Evolutionary conservation across 2,113 vertebrate genomes (phyloP).

Genomic region (Emydocephalus ijimae): DNA sequence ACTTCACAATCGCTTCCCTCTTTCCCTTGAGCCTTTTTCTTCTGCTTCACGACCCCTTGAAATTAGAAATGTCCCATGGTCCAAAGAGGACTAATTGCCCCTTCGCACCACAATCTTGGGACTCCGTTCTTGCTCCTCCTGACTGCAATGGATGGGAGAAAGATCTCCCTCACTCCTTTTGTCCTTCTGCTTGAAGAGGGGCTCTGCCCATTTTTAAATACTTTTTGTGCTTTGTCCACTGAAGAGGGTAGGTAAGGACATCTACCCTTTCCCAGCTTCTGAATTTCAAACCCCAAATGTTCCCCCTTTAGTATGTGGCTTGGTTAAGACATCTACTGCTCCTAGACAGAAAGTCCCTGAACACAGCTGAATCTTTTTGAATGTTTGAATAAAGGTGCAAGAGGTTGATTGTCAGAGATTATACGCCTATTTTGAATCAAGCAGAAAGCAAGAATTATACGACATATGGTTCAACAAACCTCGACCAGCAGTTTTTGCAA

Average conservation of each 20-base stretch:
- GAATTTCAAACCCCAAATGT: background rate
- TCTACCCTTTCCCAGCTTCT: background rate
- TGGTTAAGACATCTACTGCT: background rate
- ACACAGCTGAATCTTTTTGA: background rate
- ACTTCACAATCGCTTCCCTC: slow-evolving; percentile 34
- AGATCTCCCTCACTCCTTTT: background rate
- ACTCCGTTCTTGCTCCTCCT: background rate
- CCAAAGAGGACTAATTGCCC: slow-evolving; percentile 30
- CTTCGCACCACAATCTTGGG: slow-evolving; percentile 26
- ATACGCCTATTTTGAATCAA: too few relatives aligned
- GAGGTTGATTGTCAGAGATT: background rate
- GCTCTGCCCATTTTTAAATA: background rate
- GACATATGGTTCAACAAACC: background rate
- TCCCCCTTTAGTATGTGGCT: background rate
- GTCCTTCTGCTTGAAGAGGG: background rate
- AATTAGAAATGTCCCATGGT: slow-evolving; percentile 39
- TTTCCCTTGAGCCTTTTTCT: slow-evolving; percentile 45
- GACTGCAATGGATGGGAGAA: background rate
- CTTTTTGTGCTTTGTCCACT: background rate
- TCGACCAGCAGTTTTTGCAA: background rate
- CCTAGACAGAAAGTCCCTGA: background rate
- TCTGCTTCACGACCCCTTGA: slow-evolving; percentile 29
- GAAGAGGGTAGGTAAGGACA: background rate
- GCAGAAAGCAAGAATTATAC: background rate
- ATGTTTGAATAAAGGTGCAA: background rate